Evolutionary conservation across 2,888 invertebrate species (phyloP), one percentile per base, ranked within the genome.

Genomic region (Galeruca laticollis): DNA sequence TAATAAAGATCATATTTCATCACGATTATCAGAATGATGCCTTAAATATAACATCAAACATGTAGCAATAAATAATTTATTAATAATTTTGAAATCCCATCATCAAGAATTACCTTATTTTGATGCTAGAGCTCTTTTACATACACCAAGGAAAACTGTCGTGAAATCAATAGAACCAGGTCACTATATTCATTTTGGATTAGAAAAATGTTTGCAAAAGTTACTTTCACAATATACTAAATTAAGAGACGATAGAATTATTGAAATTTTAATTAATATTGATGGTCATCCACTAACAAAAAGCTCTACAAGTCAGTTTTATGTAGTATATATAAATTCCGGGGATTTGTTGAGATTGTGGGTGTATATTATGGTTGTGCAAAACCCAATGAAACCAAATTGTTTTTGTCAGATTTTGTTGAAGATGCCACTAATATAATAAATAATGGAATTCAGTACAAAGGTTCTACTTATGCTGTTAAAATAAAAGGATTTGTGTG

Each of bases 331-430:
- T 35, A 57, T 57, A 8, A 6, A 57, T 31, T 31, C 8, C 57
- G 13, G 18, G 57, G 35, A 13, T 18, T 66, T 57, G 54, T 43
- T 21, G 59, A 60, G 15, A 33, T 69, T 18, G 56, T 72, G 18
- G 71, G 71, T 37, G 40, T 72, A 51, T 69, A 69, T 60, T 65
- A 71, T 35, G 71, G 73, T 13, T 31, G 62, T 65, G 52, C 52
- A 33, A 73, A 73, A 63, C 73, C 73, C 3, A n/a, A 52, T 31
- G 15, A 49, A 20, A n/a, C 21, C 11, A 70, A 72, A 67, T 43
- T 43, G 35, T 35, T 35, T 35, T 35, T 35, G 35, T 35, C 35
- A 35, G 35, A 35, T n/a, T n/a, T n/a, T n/a, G n/a, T n/a, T n/a
- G n/a, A n/a, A n/a, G n/a, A n/a, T n/a, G n/a, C n/a, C n/a, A 60